phyloP scores from a whole-genome alignment of 2,888 invertebrate genomes.

The Drosophila setosimentum region DNA sequence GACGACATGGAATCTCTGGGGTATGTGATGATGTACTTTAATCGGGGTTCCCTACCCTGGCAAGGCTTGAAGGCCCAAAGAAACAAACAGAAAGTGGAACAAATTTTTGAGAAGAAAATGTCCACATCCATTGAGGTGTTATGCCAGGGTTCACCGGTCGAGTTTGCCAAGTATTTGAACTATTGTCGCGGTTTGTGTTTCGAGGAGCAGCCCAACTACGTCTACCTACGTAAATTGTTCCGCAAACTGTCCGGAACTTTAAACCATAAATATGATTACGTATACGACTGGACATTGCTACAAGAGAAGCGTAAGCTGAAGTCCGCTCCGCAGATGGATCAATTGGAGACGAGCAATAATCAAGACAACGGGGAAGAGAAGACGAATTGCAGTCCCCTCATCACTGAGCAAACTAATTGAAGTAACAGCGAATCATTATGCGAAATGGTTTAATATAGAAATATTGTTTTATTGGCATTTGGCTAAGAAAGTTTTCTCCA shows the following conservation, averaged over 20 bases:
- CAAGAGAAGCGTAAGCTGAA: not conserved
- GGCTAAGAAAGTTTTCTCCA: conserved; percentile 29
- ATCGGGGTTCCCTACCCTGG: not conserved
- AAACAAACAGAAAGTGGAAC: not conserved
- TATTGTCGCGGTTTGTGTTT: not conserved
- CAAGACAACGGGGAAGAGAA: not conserved
- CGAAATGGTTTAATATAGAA: not conserved
- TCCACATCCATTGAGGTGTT: not conserved
- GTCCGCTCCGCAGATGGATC: not conserved
- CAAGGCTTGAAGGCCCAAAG: not conserved
- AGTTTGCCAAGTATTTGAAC: not conserved
- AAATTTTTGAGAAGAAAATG: not conserved
- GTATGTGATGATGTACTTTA: not conserved
- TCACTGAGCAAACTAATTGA: not conserved
- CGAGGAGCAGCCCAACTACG: not conserved
- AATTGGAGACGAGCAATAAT: not conserved
- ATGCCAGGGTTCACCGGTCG: not conserved
- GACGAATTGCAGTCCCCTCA: not conserved
- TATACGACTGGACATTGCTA: not conserved
- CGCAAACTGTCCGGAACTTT: not conserved
- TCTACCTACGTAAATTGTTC: not conserved
- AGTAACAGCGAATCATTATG: not conserved
- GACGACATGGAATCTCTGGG: not conserved
- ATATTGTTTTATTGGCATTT: conserved; percentile 8
- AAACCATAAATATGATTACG: not conserved